Evolutionary conservation across 2,888 invertebrate species (phyloP).

Genomic region (Pammene aurita): DNA sequence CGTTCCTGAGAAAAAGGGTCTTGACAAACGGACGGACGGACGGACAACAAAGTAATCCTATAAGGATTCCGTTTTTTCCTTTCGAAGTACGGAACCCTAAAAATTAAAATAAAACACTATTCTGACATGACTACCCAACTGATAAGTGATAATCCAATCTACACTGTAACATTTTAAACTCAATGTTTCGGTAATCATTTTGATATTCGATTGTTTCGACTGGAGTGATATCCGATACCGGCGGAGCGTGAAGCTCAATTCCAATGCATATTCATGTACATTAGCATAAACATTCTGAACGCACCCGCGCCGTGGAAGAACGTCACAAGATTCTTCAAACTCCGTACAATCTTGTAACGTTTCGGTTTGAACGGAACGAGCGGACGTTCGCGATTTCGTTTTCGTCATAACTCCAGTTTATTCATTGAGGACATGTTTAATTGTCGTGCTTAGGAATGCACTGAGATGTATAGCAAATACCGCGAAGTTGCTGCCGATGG

Average conservation of each 20-base stretch:
- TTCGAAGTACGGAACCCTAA: no score
- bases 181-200: constrained; percentile 8
- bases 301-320: neutral
- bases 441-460: constrained; percentile 34
- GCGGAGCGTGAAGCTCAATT: constrained; percentile 34
- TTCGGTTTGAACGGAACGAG: neutral
- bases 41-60: no score
- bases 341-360: neutral
- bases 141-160: no score
- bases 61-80: no score
- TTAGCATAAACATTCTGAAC: constrained; percentile 39
- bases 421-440: constrained; percentile 38
- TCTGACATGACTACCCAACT: no score
- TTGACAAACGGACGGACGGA: no score
- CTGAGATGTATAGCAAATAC: constrained; percentile 17
- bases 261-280: constrained; percentile 28
- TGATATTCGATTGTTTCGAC: constrained; percentile 26
- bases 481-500: neutral
- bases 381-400: constrained; percentile 42
- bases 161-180: no score
- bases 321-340: neutral
- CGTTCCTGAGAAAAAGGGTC: no score
- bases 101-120: no score
- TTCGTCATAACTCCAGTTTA: constrained; percentile 40
- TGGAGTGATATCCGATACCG: constrained; percentile 34